Percentiles rank a stretch among this genome's conserved stretches.
Evolutionary conservation across 1,140 invertebrate genomes (phyloP).

Genomic region (Drosophila pectinifera): DNA sequence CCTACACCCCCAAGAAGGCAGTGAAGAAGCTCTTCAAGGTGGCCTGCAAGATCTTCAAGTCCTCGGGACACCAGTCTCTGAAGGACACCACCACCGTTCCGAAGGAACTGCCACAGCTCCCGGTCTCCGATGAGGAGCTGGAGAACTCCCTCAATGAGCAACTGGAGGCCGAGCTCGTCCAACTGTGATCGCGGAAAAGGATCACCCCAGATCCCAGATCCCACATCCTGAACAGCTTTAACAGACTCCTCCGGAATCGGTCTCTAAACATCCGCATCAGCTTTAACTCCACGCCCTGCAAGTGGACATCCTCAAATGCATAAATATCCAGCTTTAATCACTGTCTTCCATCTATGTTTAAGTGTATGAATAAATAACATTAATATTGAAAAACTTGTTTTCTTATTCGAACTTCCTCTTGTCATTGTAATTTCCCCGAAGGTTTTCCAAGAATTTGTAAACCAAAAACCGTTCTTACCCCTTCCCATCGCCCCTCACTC

Average conservation of each 20-base stretch:
- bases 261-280: conserved; percentile 54
- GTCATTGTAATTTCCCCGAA: conserved; percentile 47
- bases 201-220: conserved; percentile 8
- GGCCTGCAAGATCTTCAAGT: conserved; percentile 45
- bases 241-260: conserved; percentile 42
- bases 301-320: conserved; percentile 33
- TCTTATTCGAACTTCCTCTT: conserved; percentile 40
- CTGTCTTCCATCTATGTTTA: conserved; percentile 59
- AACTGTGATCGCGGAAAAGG: conserved; percentile 39
- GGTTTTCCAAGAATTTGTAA: conserved; percentile 55
- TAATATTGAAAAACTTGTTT: conserved; percentile 31
- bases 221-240: conserved; percentile 36
- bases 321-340: conserved; percentile 43
- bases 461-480: conserved; percentile 47
- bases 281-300: conserved; percentile 39
- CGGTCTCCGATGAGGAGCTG: conserved; percentile 26
- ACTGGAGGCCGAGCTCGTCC: conserved; percentile 33
- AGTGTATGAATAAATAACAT: conserved; percentile 42
- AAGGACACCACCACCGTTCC: neutral
- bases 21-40: conserved; percentile 51
- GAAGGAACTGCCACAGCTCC: conserved; percentile 7
- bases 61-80: conserved; percentile 28
- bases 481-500: too few species aligned
- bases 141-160: conserved; percentile 44
- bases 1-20: conserved; percentile 32